phyloP scores from a whole-genome alignment of 2,113 vertebrate genomes.

The Willisornis vidua region DNA sequence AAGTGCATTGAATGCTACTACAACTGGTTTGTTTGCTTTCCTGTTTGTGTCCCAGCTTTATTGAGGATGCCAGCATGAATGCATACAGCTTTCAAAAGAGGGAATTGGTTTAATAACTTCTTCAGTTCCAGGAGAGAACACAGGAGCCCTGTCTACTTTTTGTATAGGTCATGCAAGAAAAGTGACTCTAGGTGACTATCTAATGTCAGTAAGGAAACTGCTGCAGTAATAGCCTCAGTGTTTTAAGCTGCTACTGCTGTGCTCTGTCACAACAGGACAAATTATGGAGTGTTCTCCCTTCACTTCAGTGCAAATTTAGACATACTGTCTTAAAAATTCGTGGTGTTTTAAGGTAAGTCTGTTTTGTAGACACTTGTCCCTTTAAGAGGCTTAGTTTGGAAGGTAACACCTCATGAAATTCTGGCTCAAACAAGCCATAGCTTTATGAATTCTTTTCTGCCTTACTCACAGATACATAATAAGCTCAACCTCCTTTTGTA shows the following conservation, averaged over 20 bases:
- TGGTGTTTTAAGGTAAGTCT: not conserved
- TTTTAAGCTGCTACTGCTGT: not conserved
- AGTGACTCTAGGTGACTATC: not conserved
- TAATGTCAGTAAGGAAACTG: not conserved
- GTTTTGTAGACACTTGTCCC: not conserved
- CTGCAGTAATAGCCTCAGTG: not conserved
- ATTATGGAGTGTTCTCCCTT: not conserved
- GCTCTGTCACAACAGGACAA: not conserved
- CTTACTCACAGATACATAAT: not conserved
- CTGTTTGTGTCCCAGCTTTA: constrained; percentile 44
- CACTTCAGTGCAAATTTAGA: not conserved
- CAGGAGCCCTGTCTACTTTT: not conserved
- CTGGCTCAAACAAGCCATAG: not conserved
- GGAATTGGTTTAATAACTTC: constrained; percentile 51
- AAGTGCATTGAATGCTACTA: constrained; percentile 55
- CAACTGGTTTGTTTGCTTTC: constrained; percentile 44
- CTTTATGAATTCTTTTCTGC: not conserved
- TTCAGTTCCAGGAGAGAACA: constrained; percentile 8
- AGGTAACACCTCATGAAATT: not conserved
- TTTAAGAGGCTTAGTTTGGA: constrained; percentile 12
- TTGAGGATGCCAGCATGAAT: constrained; percentile 59
- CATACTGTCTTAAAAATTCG: not conserved
- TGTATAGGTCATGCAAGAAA: constrained; percentile 16
- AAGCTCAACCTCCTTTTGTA: not conserved
- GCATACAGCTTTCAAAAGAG: constrained; percentile 24